phyloP scores from a whole-genome alignment of 2,797 vertebrate genomes.

The Thripadectes ignobilis region DNA sequence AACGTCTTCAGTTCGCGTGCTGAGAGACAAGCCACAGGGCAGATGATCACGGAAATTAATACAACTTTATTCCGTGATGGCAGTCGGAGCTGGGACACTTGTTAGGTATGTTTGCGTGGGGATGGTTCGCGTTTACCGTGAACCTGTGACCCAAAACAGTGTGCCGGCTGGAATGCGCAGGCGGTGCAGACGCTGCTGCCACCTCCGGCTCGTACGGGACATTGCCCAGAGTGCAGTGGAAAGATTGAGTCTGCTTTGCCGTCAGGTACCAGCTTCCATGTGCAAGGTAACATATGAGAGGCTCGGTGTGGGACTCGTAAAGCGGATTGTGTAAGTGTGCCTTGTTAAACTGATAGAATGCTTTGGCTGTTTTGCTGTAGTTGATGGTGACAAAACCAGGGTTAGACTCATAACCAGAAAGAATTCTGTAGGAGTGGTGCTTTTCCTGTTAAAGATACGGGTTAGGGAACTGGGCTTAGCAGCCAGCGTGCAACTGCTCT shows the following conservation, averaged over 20 bases:
- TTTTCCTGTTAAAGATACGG: not conserved
- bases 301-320: not conserved
- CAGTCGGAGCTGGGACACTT: not conserved
- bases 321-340: not conserved
- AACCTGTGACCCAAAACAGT: not conserved
- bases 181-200: not conserved
- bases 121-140: not conserved
- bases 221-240: not conserved
- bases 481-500: not conserved
- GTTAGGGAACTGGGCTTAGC: not conserved
- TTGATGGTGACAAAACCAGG: not conserved
- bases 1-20: not conserved
- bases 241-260: not conserved
- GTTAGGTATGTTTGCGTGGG: not conserved
- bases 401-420: not conserved
- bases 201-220: not conserved
- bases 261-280: not conserved
- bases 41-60: not conserved
- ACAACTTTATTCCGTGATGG: accelerated
- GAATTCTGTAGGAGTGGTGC: not conserved
- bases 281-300: not conserved
- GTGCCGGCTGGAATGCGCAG: not conserved
- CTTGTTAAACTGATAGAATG: not conserved
- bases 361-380: not conserved
- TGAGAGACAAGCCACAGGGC: not conserved